Evolutionary conservation across 1,140 invertebrate species (phyloP).

Genomic region (Drosophila biarmipes): DNA sequence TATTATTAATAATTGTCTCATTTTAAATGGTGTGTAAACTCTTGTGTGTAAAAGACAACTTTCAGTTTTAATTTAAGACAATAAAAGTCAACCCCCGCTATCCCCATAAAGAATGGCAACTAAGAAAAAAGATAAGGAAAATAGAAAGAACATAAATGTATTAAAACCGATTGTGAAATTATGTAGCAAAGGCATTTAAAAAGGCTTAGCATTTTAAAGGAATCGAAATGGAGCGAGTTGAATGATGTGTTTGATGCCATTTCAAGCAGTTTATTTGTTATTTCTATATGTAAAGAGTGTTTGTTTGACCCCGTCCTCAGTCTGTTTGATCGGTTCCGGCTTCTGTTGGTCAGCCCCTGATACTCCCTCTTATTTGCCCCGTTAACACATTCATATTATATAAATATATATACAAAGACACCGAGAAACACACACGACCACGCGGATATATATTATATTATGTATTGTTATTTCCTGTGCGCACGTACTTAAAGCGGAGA

Average conservation of each 20-base stretch:
- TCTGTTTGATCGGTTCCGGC: constrained; percentile 7
- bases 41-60: constrained; percentile 70
- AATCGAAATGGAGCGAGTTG: constrained; percentile 1
- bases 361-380: constrained; percentile 24
- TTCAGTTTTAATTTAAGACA: constrained; percentile 76
- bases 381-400: constrained; percentile 27
- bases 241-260: constrained; percentile 24
- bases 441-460: constrained; percentile 42
- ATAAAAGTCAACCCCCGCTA: constrained; percentile 63
- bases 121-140: not conserved
- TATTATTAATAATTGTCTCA: constrained; percentile 36
- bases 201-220: constrained; percentile 39
- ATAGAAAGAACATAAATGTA: constrained; percentile 1
- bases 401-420: constrained; percentile 37
- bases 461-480: constrained; percentile 79
- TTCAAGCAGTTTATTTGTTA: constrained; percentile 50
- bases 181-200: constrained; percentile 49
- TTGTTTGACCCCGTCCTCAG: constrained; percentile 15
- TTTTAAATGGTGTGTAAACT: constrained; percentile 46
- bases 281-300: constrained; percentile 30
- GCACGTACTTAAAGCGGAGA: constrained; percentile 70
- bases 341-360: not conserved
- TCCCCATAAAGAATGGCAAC: constrained; percentile 44
- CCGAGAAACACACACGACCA: constrained; percentile 18
- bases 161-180: constrained; percentile 23